These are phyloP conservation scores for Tetraneura akinire DNA, from an alignment of 1,140 invertebrate genomes.

Conservation along the genomic window DNA sequence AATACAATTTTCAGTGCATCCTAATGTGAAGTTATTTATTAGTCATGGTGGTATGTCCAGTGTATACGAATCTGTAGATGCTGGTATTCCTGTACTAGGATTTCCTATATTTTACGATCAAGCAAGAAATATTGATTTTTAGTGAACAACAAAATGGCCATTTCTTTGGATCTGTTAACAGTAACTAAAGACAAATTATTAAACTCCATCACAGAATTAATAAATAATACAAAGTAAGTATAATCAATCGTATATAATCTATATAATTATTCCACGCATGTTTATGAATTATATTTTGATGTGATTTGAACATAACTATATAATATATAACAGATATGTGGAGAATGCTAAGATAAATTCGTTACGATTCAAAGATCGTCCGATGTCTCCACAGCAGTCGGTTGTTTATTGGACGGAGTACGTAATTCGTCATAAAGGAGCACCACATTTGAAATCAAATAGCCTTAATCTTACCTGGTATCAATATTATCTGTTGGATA, in stretches of 20 bases:
- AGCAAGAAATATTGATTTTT: constrained; percentile 58
- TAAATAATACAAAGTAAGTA: no score
- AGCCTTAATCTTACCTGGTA: no score
- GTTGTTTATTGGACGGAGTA: neutral
- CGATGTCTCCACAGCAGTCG: neutral
- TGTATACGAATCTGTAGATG: constrained; percentile 70
- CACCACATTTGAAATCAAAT: no score
- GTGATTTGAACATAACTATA: no score
- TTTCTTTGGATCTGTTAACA: constrained; percentile 57
- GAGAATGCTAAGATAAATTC: no score
- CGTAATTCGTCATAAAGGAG: neutral
- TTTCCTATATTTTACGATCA: constrained; percentile 72
- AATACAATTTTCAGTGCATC: constrained; percentile 65
- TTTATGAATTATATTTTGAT: no score
- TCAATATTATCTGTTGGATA: neutral
- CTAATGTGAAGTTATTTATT: constrained; percentile 69
- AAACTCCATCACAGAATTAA: neutral
- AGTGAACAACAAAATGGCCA: constrained; percentile 56
- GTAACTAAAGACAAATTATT: constrained; percentile 56
- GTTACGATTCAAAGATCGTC: no score
- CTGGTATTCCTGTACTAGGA: constrained; percentile 69
- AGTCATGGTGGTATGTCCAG: constrained; percentile 72
- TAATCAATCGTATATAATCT: no score
- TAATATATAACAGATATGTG: no score
- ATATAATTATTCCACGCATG: no score